Conservation (phyloP, 2,888 invertebrate genomes). For the Dolichopus griseipennis region DNA sequence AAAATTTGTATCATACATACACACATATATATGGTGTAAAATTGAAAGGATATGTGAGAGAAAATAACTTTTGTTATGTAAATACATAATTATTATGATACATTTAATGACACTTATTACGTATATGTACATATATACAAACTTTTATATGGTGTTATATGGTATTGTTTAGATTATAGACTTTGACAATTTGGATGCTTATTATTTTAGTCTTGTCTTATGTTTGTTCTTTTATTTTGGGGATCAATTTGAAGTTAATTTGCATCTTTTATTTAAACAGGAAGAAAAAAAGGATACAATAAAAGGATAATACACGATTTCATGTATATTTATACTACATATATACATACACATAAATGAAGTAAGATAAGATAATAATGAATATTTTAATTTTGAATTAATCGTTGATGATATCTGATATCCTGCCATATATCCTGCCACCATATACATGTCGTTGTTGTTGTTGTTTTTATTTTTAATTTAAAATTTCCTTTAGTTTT, state of each 20-base stretch:
- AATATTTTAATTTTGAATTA: not conserved
- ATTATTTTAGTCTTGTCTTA: not conserved
- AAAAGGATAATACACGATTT: not conserved
- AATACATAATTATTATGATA: not conserved
- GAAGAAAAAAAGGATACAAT: not conserved
- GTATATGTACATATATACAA: too few species aligned
- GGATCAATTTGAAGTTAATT: conserved; percentile 6
- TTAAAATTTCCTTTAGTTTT: not conserved
- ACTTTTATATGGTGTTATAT: too few species aligned
- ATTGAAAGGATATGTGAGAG: not conserved
- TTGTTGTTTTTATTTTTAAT: too few species aligned
- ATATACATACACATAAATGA: not conserved
- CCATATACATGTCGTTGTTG: too few species aligned
- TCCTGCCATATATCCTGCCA: not conserved
- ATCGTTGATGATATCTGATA: conserved; percentile 1
- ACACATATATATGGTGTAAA: not conserved
- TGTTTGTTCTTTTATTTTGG: not conserved
- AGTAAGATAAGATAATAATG: not conserved
- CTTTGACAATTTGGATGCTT: not conserved
- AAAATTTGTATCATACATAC: not conserved
- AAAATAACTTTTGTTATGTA: not conserved
- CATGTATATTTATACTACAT: not conserved
- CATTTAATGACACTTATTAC: too few species aligned
- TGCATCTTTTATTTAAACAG: not conserved
- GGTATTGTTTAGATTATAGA: not conserved